phyloP scores from a whole-genome alignment of 2,888 invertebrate species.

The Xestia c-nigrum region DNA sequence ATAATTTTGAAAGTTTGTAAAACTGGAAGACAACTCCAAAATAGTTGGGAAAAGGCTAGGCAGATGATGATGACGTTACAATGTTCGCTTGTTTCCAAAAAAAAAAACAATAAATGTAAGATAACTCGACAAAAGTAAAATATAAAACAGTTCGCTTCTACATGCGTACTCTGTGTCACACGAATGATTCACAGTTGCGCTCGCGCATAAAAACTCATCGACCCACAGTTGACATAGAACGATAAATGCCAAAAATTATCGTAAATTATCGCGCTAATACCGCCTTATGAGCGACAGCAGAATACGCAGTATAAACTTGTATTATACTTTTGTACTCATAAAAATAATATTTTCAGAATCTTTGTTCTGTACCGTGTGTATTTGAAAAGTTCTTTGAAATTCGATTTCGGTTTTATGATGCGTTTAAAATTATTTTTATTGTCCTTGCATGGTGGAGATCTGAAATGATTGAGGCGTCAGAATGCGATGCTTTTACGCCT shows the following conservation, averaged over 20 bases:
- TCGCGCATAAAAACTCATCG: conserved; percentile 80
- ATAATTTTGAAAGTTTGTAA: neutral
- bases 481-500: conserved; percentile 38
- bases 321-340: conserved; percentile 76
- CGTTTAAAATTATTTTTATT: conserved; percentile 74
- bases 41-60: too few relatives aligned
- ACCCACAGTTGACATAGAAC: conserved; percentile 83
- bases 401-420: conserved; percentile 67
- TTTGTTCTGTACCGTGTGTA: conserved; percentile 70
- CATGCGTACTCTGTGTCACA: conserved; percentile 66
- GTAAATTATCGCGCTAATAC: conserved; percentile 83
- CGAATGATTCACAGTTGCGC: conserved; percentile 77
- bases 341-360: conserved; percentile 82
- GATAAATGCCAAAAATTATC: conserved; percentile 84
- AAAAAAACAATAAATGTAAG: neutral
- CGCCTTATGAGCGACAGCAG: conserved; percentile 79
- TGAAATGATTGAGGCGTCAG: conserved; percentile 60
- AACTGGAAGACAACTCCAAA: too few relatives aligned
- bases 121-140: neutral
- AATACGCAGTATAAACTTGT: conserved; percentile 83
- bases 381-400: conserved; percentile 73
- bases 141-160: conserved; percentile 47
- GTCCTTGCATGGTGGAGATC: conserved; percentile 54
- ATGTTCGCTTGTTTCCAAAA: neutral
- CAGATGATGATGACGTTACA: neutral